A percentile compares a stretch with the other conserved stretches of the same genome.
Evolutionary conservation across 2,797 vertebrate genomes (phyloP).

Genomic region (Spinus pinus): DNA sequence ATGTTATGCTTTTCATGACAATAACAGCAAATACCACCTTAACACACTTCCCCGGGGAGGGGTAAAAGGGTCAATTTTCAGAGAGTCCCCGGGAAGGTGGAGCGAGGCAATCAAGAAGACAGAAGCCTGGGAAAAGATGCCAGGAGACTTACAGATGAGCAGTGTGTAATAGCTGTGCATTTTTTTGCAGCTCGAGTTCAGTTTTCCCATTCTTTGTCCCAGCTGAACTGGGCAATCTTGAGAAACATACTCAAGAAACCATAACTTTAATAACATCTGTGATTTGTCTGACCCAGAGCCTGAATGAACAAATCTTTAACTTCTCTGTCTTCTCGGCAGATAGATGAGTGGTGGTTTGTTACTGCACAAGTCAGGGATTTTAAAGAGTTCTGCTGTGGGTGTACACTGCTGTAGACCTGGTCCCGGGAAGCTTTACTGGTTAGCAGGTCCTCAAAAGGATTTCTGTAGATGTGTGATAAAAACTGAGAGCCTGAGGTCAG

Average conservation of each 20-base stretch:
- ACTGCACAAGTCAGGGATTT: not conserved
- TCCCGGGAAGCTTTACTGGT: not conserved
- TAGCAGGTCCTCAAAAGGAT: not conserved
- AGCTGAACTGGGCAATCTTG: not conserved
- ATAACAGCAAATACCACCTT: not conserved
- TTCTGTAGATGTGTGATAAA: not conserved
- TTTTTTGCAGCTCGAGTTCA: not conserved
- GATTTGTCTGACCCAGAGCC: not conserved
- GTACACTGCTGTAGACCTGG: not conserved
- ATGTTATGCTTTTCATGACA: not conserved
- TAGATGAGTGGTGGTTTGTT: not conserved
- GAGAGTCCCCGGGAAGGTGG: not conserved
- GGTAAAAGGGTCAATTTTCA: not conserved
- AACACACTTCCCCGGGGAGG: rapidly evolving
- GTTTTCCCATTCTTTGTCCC: not conserved
- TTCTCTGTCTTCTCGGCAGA: not conserved
- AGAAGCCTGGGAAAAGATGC: not conserved
- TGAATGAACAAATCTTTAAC: not conserved
- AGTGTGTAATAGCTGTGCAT: not conserved
- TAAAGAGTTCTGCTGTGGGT: not conserved
- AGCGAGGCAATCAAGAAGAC: not conserved
- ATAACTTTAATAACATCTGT: not conserved
- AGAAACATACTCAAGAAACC: not conserved
- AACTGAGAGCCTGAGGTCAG: not conserved
- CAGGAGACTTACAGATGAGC: not conserved